Percentiles rank a stretch among this genome's conserved stretches.
Conservation (phyloP, 2,113 vertebrate genomes). For the Pogona vitticeps region DNA sequence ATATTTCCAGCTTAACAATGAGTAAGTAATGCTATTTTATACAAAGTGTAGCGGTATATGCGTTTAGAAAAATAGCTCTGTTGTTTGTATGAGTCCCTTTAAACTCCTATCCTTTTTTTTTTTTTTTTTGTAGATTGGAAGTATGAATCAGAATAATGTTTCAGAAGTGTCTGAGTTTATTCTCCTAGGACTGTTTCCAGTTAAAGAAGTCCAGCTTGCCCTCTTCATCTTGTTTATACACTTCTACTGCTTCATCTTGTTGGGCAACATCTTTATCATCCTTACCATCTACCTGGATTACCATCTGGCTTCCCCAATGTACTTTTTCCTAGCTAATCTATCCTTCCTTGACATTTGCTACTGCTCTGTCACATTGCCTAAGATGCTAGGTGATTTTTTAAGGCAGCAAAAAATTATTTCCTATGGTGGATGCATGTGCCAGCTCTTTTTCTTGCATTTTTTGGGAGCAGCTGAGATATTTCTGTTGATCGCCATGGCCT, state of each 20-base stretch:
- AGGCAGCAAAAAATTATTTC: conserved; percentile 5
- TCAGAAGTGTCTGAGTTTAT: conserved; percentile 62
- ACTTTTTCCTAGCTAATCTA: conserved; percentile 77
- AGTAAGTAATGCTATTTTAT: neutral
- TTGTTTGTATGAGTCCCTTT: neutral
- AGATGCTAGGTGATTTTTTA: neutral
- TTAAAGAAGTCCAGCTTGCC: conserved; percentile 61
- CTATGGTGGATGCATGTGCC: conserved; percentile 16
- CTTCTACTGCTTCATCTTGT: conserved; percentile 71
- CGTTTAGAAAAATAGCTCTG: too few species aligned
- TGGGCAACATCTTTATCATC: conserved; percentile 77
- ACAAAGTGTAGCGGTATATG: neutral
- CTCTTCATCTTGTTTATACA: conserved; percentile 72
- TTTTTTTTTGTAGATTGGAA: neutral
- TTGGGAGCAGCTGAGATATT: conserved; percentile 15
- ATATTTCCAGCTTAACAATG: too few species aligned
- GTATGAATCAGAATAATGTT: conserved; percentile 40
- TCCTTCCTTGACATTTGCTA: conserved; percentile 5
- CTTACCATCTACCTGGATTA: conserved; percentile 68
- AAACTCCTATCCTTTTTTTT: neutral
- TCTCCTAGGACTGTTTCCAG: conserved; percentile 57
- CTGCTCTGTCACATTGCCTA: neutral
- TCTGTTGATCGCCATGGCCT: conserved; percentile 19
- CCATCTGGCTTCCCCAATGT: conserved; percentile 75
- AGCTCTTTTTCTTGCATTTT: conserved; percentile 25